These are phyloP conservation scores for Merodon equestris DNA, from an alignment of 2,888 invertebrate species.

Conservation along the genomic window DNA sequence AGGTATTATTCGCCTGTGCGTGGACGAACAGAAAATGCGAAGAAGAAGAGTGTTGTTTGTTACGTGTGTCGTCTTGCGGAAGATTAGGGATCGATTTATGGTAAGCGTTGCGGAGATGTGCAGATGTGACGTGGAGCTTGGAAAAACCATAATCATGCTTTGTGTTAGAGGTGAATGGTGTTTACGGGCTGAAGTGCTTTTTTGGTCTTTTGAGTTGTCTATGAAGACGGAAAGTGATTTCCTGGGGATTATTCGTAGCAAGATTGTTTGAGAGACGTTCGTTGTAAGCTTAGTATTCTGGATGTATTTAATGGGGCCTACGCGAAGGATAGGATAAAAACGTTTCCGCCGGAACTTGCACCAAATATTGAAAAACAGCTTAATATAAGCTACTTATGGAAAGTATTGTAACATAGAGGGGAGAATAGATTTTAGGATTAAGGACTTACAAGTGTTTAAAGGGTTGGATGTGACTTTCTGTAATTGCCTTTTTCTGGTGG, in stretches of 20 bases:
- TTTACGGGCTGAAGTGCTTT: constrained; percentile 50
- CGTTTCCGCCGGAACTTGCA: no score
- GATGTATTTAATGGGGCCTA: no score
- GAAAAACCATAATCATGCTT: constrained; percentile 61
- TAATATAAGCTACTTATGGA: no score
- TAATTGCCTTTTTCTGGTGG: no score
- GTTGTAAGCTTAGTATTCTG: no score
- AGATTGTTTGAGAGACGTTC: no score
- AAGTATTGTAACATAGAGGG: no score
- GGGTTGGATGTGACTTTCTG: no score
- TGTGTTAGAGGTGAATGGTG: constrained; percentile 59
- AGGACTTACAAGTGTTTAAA: no score
- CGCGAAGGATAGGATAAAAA: no score
- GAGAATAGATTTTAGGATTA: no score
- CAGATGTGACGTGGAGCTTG: constrained; percentile 23
- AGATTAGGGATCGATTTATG: constrained; percentile 68
- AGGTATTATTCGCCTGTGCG: constrained; percentile 56
- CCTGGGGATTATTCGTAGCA: constrained; percentile 35
- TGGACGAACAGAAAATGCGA: background rate
- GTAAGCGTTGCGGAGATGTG: constrained; percentile 25
- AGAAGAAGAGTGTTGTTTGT: constrained; percentile 46
- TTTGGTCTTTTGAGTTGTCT: constrained; percentile 41
- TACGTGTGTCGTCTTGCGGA: constrained; percentile 31
- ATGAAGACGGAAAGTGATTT: constrained; percentile 35
- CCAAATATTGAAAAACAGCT: no score